Percentiles rank a stretch among this genome's conserved stretches.
These are phyloP conservation scores for Strigops habroptila DNA, from an alignment of 2,113 vertebrate genomes.

Conservation along the genomic window DNA sequence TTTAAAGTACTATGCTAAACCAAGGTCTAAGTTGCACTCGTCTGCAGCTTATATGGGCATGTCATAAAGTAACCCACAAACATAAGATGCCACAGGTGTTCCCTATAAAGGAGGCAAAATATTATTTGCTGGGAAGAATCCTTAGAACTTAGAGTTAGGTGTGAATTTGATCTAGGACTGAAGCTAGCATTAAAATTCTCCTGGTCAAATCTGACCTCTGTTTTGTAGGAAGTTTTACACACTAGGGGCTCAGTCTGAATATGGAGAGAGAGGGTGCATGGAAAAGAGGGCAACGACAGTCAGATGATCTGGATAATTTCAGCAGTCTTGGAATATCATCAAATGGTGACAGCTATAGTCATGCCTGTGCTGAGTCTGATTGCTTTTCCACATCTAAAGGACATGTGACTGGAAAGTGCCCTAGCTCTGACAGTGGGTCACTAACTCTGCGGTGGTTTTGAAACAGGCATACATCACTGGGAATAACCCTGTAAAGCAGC, in stretches of 20 bases:
- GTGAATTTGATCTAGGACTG: background rate
- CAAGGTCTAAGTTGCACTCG: background rate
- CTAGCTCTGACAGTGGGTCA: background rate
- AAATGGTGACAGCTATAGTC: background rate
- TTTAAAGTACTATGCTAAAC: background rate
- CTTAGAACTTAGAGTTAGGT: background rate
- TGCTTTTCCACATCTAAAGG: conserved; percentile 3
- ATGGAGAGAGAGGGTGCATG: background rate
- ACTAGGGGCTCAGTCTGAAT: background rate
- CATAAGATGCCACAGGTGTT: background rate
- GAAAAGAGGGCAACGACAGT: background rate
- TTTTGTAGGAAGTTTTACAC: background rate
- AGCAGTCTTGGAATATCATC: background rate
- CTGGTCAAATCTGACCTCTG: background rate
- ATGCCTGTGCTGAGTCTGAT: background rate
- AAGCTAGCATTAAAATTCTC: background rate
- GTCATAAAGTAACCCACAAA: background rate
- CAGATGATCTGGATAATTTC: background rate
- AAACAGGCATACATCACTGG: background rate
- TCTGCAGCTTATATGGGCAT: background rate
- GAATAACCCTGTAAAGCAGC: background rate
- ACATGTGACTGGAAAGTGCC: background rate
- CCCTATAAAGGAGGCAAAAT: background rate
- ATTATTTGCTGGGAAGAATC: background rate
- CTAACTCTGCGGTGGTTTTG: background rate